Conservation (phyloP, 2,113 vertebrate species). For the Benthochromis sp. region DNA sequence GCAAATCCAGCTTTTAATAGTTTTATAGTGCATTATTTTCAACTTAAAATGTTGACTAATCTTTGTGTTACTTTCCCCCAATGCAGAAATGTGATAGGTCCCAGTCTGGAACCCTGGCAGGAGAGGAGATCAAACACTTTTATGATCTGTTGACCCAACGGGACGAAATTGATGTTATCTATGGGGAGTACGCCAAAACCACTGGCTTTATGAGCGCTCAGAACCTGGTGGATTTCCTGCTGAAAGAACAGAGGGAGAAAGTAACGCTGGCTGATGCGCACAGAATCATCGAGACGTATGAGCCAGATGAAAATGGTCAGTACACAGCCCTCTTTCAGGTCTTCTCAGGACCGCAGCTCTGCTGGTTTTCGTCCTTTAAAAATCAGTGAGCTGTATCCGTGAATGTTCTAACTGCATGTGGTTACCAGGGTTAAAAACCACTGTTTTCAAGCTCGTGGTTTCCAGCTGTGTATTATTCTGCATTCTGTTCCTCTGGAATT, state of each 20-base stretch:
- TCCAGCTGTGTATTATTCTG: neutral
- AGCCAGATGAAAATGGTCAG: conserved; percentile 84
- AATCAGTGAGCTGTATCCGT: neutral
- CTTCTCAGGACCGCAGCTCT: neutral
- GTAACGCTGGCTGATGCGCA: conserved; percentile 69
- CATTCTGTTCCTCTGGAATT: neutral
- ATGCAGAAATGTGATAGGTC: conserved; percentile 86
- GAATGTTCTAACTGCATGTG: neutral
- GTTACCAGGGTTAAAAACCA: neutral
- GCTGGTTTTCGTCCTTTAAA: neutral
- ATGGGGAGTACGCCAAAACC: conserved; percentile 63
- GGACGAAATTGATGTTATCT: conserved; percentile 81
- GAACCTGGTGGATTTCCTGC: conserved; percentile 79
- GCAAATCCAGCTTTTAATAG: neutral
- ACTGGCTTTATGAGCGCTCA: conserved; percentile 74
- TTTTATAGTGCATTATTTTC: neutral
- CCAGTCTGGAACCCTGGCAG: conserved; percentile 79
- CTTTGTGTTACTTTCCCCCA: neutral
- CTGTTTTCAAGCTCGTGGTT: neutral
- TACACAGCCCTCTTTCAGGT: neutral
- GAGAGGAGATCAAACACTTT: conserved; percentile 84
- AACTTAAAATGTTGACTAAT: neutral
- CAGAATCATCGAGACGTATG: conserved; percentile 81
- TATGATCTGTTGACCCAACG: conserved; percentile 86
- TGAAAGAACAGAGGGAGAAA: conserved; percentile 74